These are phyloP conservation scores for Lindbergichthys nudifrons DNA, from an alignment of 2,797 vertebrate genomes.

Conservation along the genomic window DNA sequence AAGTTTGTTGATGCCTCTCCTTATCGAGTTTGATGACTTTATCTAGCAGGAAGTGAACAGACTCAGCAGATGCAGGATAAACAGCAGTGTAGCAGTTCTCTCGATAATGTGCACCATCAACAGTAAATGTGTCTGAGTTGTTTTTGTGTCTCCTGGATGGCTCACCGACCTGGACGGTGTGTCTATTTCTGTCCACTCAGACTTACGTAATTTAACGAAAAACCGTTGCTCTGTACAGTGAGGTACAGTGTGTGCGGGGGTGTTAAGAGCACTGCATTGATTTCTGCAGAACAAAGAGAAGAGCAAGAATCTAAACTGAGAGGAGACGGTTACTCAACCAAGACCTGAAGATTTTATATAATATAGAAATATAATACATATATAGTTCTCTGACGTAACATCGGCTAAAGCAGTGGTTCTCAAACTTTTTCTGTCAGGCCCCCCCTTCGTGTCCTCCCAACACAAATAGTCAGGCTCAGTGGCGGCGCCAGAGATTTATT, in stretches of 20 bases:
- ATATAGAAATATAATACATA: too few species aligned
- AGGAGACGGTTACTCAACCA: constrained; percentile 60
- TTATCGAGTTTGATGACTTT: not conserved
- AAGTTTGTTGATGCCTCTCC: not conserved
- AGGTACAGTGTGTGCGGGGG: constrained; percentile 58
- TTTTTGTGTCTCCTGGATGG: constrained; percentile 51
- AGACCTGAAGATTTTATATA: constrained; percentile 16
- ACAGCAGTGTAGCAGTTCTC: constrained; percentile 42
- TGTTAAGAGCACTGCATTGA: constrained; percentile 67
- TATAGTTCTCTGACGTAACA: not conserved
- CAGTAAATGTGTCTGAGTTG: constrained; percentile 42
- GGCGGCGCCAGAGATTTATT: too few species aligned
- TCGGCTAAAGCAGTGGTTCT: not conserved
- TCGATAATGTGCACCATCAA: constrained; percentile 49
- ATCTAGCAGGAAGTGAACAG: constrained; percentile 29
- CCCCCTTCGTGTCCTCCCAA: too few species aligned
- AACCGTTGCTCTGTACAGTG: constrained; percentile 52
- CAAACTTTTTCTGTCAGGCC: too few species aligned
- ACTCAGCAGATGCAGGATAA: constrained; percentile 50
- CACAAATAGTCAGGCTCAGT: too few species aligned
- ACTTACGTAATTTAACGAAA: constrained; percentile 74
- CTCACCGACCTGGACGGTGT: constrained; percentile 52
- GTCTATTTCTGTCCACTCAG: constrained; percentile 73
- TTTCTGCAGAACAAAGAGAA: constrained; percentile 67
- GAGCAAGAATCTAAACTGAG: constrained; percentile 57